A percentile compares a stretch with the other conserved stretches of the same genome.
Evolutionary conservation across 2,797 vertebrate species (phyloP).

Genomic region (Florisuga fusca): DNA sequence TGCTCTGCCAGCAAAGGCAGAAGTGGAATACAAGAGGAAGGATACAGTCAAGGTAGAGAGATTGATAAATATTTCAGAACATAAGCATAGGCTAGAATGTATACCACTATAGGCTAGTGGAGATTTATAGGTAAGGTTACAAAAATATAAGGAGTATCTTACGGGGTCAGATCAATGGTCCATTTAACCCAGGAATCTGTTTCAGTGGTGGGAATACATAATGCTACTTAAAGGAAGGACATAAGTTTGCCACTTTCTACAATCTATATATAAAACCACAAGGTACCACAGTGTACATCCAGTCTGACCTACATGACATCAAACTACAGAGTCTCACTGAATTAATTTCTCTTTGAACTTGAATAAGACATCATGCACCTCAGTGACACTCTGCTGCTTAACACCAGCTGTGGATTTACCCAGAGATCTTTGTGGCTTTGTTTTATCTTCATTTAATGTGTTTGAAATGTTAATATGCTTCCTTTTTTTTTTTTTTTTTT

Average conservation of each 20-base stretch:
- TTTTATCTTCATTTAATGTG: conserved; percentile 9
- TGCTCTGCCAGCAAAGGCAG: no score
- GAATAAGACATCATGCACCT: neutral
- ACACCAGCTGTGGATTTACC: conserved; percentile 4
- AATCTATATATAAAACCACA: conserved; percentile 33
- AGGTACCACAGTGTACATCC: neutral
- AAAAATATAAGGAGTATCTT: neutral
- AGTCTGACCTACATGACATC: conserved; percentile 46
- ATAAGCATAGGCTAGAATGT: neutral
- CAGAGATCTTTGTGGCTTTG: conserved; percentile 32
- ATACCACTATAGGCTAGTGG: neutral
- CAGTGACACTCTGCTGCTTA: conserved; percentile 14
- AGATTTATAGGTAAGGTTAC: conserved; percentile 6
- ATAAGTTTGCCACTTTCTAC: neutral
- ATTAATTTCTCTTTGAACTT: conserved; percentile 61
- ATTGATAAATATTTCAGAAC: conserved; percentile 31
- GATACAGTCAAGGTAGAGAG: neutral
- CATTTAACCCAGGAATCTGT: neutral
- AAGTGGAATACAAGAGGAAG: neutral
- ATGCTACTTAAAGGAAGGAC: neutral
- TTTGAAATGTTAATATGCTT: conserved; percentile 59
- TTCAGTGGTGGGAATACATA: neutral
- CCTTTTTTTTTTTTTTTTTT: neutral
- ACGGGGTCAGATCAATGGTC: neutral
- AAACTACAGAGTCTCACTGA: conserved; percentile 38